Evolutionary conservation across 1,140 invertebrate species (phyloP), one percentile per base, ranked within the genome.

Genomic region (Cydia splendana): DNA sequence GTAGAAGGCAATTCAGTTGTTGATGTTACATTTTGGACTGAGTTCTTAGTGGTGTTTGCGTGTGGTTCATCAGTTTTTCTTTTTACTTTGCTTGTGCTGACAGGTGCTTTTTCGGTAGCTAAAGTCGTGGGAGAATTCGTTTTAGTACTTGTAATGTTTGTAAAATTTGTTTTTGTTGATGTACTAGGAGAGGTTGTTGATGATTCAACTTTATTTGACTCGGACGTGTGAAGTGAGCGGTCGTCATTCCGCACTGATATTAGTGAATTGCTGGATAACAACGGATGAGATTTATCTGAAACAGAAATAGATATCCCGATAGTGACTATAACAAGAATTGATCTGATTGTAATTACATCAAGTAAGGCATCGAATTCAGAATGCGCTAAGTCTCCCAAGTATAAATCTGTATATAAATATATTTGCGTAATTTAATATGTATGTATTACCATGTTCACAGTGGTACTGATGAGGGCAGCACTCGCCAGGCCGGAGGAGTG

Each of bases 381-480:
- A 42, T 42, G 10, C 38, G 38, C 38, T 9, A 48, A 48, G 45
- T 48, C 45, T 12, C 45, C 4, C 45, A 48, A 48, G 12, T 48
- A 15, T 42, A 42, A 42, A 42, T n/a, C n/a, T n/a, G n/a, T 10
- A 0, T 9, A 1, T 10, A 42, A 42, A 42, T 42, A 42, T 42
- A 42, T 42, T 42, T 10, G 38, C 1, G 38, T 42, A 18, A 12
- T 18, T 18, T n/a, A 5, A n/a, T 2, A 34, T 34, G 34, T 18
- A 7, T 18, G n/a, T 53, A 15, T 82, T 80, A 75, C 80, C 79
- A 74, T 87, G 84, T 15, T 87, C 95, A 83, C 97, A 97, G 81
- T 97, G 95, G 84, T 98, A 98, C 82, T 96, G 96, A 57, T 96
- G 95, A 24, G 97, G 96, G 88, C 97, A 98, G 88, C 97, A 98